Base-by-base conservation (phyloP, 1,140 invertebrate species). In the Trichoplusia ni region DNA sequence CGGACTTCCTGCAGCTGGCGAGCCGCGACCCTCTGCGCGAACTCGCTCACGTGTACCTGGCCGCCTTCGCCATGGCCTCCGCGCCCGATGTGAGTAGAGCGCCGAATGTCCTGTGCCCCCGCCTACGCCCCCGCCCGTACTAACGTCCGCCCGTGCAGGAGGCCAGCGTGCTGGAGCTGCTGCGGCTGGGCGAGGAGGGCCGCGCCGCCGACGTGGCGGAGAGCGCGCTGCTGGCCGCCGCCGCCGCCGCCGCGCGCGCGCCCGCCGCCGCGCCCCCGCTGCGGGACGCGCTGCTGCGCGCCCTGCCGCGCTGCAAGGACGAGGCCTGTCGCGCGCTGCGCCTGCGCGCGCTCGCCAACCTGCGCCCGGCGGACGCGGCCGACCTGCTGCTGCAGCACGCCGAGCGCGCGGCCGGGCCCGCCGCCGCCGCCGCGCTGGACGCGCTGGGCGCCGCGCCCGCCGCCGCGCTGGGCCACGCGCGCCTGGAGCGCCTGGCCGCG, bases 281-380 rank as follows among this genome's bases (percentile, higher is more conserved):
- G 14, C 54, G 53, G n/a, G 44, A 71, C 37, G 37, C 59, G 16
- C 59, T 67, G 13, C 29, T 49, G 3, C 54, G 47, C 21, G 16
- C 11, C 1, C 71, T 71, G 6, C 62, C 71, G 1, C 54, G 65
- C 5, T 74, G 71, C 35, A 40, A 69, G 73, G 72, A 79, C 37
- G 79, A 74, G 14, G 60, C 51, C 37, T 81, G 81, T 19, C 59
- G 64, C 9, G 42, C 31, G 6, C 49, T 64, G 60, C 65, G 70
- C 3, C 31, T 79, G 14, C 61, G 18, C 1, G 81, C 81, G 51
- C 77, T 82, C 7, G 81, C 60, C 51, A 79, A 82, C 71, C 64
- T 81, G 71, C 67, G 60, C 27, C 68, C 71, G 64, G 58, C 37
- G 1, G 76, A 77, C 66, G 61, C 69, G 11, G 64, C 42, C 7